A percentile compares a stretch with the other conserved stretches of the same genome.
phyloP scores from a whole-genome alignment of 2,113 vertebrate genomes.

The Australoheros scitulus region DNA sequence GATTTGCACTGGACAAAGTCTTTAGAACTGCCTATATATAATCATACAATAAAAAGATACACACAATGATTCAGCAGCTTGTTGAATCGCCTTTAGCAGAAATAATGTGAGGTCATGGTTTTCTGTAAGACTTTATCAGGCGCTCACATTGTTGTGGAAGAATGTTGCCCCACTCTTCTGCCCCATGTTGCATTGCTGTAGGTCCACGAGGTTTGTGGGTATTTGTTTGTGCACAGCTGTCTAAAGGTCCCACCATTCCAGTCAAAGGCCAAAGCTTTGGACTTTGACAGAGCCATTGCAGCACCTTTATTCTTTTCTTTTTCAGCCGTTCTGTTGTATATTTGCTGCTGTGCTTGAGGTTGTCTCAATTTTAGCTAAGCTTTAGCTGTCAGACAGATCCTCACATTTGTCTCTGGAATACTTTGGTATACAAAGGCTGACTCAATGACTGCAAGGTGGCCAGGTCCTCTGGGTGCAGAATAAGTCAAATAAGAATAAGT shows the following conservation, averaged over 20 bases:
- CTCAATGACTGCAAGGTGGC: not conserved
- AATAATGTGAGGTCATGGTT: not conserved
- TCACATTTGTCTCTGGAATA: not conserved
- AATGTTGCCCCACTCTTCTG: not conserved
- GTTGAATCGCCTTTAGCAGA: not conserved
- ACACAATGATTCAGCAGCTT: not conserved
- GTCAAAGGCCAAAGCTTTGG: not conserved
- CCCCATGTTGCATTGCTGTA: too few species aligned
- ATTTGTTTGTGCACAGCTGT: not conserved
- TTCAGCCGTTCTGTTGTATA: not conserved
- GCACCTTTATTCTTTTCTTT: not conserved
- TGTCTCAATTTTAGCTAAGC: not conserved
- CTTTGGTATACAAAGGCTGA: not conserved
- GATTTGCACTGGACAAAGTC: rapidly evolving
- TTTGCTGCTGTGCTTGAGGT: not conserved
- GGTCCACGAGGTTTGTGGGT: rapidly evolving
- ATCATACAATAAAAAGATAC: not conserved
- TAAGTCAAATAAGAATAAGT: too few species aligned
- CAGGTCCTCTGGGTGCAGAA: not conserved
- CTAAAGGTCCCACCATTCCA: not conserved
- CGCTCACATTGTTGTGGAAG: not conserved
- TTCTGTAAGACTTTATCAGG: not conserved
- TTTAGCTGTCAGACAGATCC: not conserved
- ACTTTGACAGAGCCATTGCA: not conserved
- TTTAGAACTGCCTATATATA: not conserved